A percentile compares a stretch with the other conserved stretches of the same genome.
phyloP scores from a whole-genome alignment of 2,888 invertebrate genomes.

The Capitulum mitella region DNA sequence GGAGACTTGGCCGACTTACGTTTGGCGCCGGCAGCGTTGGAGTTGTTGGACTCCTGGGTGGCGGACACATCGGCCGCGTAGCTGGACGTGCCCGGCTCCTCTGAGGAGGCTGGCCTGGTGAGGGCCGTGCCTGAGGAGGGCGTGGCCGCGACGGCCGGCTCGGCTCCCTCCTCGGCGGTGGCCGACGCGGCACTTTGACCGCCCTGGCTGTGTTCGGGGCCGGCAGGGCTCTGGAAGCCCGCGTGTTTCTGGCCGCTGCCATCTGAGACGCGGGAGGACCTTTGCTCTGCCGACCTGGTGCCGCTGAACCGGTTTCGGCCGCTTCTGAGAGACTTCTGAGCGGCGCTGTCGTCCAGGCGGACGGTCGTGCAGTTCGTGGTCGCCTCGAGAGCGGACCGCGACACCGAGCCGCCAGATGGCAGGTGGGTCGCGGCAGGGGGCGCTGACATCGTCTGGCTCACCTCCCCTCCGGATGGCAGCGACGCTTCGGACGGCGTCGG shows the following conservation, averaged over 20 bases:
- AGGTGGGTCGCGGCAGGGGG: neutral
- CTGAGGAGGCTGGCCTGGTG: neutral
- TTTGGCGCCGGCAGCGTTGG: neutral
- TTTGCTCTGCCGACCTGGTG: too few relatives aligned
- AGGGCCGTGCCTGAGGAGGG: too few relatives aligned
- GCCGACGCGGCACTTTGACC: too few relatives aligned
- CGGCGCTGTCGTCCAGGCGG: neutral
- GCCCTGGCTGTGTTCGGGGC: too few relatives aligned
- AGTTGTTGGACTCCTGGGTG: neutral
- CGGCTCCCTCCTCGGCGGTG: neutral
- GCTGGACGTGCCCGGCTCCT: neutral
- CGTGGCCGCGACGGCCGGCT: too few relatives aligned
- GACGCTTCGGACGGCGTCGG: neutral
- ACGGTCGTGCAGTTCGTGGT: neutral
- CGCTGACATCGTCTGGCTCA: neutral
- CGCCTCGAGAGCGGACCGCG: too few relatives aligned
- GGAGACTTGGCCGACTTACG: neutral
- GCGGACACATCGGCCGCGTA: neutral
- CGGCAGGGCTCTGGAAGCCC: too few relatives aligned
- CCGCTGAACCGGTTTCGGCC: too few relatives aligned
- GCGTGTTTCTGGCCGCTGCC: too few relatives aligned
- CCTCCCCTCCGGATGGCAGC: neutral
- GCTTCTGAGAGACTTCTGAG: too few relatives aligned
- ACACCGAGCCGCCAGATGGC: neutral
- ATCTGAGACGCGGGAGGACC: too few relatives aligned